These are phyloP conservation scores for Drosophila teissieri DNA, from an alignment of 1,140 invertebrate species.

Conservation along the genomic window DNA sequence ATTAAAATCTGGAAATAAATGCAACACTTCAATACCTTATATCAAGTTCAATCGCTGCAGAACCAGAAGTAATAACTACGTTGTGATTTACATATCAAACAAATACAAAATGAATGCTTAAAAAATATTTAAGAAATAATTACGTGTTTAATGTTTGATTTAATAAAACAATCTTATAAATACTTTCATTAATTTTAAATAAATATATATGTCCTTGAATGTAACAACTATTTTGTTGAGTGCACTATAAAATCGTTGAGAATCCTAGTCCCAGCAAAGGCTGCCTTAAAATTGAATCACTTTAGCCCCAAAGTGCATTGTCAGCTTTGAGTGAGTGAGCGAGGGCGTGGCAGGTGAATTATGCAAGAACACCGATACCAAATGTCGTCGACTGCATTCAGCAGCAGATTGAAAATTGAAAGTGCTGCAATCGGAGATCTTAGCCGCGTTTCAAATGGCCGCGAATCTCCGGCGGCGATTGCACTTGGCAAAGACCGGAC, in stretches of 20 bases:
- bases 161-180: no score
- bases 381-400: constrained; percentile 41
- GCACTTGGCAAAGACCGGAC: constrained; percentile 56
- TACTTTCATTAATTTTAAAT: no score
- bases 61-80: no score
- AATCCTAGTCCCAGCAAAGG: constrained; percentile 1
- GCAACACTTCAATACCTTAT: no score
- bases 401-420: constrained; percentile 61
- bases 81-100: no score
- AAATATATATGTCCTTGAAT: no score
- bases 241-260: neutral
- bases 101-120: no score
- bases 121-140: no score
- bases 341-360: constrained; percentile 30
- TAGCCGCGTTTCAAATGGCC: constrained; percentile 54
- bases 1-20: neutral
- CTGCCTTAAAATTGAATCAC: constrained; percentile 10
- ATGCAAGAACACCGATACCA: constrained; percentile 46
- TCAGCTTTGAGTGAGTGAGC: neutral
- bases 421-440: constrained; percentile 51
- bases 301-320: neutral
- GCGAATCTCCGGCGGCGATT: constrained; percentile 2
- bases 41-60: no score
- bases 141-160: no score
- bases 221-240: neutral